Percentiles rank a stretch among this genome's conserved stretches.
phyloP scores from a whole-genome alignment of 2,797 vertebrate genomes.

The Acanthis flammea region DNA sequence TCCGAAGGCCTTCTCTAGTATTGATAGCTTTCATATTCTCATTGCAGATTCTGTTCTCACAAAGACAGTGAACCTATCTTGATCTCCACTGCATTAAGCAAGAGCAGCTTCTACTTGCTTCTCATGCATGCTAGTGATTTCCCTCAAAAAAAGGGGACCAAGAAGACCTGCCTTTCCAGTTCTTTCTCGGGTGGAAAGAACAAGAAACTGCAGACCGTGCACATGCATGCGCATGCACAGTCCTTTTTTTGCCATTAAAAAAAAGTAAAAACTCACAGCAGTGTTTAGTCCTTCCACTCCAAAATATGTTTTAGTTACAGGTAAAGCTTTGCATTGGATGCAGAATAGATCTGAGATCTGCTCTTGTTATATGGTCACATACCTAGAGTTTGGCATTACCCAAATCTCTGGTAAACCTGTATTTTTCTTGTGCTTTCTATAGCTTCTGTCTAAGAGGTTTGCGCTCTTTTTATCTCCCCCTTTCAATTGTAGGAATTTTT shows the following conservation, averaged over 20 bases:
- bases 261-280: neutral
- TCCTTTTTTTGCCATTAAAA: neutral
- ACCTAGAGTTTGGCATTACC: neutral
- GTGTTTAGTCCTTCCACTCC: neutral
- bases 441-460: neutral
- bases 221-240: neutral
- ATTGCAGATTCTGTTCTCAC: neutral
- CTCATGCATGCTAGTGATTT: neutral
- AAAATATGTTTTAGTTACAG: neutral
- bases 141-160: neutral
- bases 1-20: neutral
- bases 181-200: neutral
- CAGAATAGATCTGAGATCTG: neutral
- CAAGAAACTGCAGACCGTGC: neutral
- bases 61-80: neutral
- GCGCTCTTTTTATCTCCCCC: neutral
- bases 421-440: neutral
- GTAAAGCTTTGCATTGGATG: neutral
- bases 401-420: neutral
- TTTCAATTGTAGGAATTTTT: neutral
- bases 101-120: neutral
- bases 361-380: neutral
- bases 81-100: neutral
- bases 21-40: neutral
- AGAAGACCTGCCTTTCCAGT: neutral